Evolutionary conservation across 2,113 vertebrate species (phyloP).

Genomic region (Ictalurus furcatus): DNA sequence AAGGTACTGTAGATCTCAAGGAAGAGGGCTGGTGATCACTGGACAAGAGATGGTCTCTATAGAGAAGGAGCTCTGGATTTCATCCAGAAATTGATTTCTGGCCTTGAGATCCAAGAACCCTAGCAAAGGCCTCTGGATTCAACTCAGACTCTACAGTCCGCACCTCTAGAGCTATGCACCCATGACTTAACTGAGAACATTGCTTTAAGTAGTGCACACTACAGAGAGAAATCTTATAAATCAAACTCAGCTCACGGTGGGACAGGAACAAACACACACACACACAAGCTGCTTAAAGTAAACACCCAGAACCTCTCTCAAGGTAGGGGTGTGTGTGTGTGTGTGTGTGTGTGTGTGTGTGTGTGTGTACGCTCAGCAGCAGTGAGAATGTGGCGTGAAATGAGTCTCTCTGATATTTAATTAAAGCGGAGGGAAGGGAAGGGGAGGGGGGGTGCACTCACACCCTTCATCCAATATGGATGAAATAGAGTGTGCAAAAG

Average conservation of each 20-base stretch:
- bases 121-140: background rate
- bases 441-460: slow-evolving; percentile 53
- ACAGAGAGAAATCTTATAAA: background rate
- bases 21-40: background rate
- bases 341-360: slow-evolving; percentile 20
- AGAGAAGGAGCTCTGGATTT: background rate
- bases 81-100: background rate
- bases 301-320: background rate
- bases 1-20: too few relatives aligned
- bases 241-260: background rate
- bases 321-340: background rate
- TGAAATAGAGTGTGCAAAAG: slow-evolving; percentile 61
- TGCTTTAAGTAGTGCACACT: background rate
- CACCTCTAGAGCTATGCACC: background rate
- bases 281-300: background rate
- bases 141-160: background rate
- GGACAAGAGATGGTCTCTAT: background rate
- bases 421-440: slow-evolving; percentile 67
- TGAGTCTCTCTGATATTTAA: slow-evolving; percentile 74
- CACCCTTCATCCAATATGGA: slow-evolving; percentile 71
- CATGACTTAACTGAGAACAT: background rate
- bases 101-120: background rate
- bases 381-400: slow-evolving; percentile 72
- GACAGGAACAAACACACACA: background rate
- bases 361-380: slow-evolving; percentile 54